A percentile compares a stretch with the other conserved stretches of the same genome.
phyloP scores from a whole-genome alignment of 2,888 invertebrate genomes.

The Thysanoteuthis rhombus region DNA sequence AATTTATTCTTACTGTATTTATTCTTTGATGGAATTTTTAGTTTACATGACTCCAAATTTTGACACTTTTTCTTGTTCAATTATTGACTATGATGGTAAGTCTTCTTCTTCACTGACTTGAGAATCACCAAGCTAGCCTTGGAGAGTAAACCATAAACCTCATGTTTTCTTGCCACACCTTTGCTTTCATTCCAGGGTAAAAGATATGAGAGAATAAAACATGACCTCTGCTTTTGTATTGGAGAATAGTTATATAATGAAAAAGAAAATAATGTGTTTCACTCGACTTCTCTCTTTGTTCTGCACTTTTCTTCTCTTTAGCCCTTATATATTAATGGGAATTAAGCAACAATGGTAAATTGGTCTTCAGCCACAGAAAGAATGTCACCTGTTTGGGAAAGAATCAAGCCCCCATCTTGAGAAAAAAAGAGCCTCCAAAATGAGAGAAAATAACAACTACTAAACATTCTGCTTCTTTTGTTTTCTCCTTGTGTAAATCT shows the following conservation, averaged over 20 bases:
- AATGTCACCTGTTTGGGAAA: not conserved
- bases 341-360: not conserved
- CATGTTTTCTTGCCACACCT: no score
- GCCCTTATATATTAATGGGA: not conserved
- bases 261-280: not conserved
- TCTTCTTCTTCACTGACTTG: no score
- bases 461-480: not conserved
- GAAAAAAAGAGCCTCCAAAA: not conserved
- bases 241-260: not conserved
- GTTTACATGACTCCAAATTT: no score
- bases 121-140: no score
- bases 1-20: no score
- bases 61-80: no score
- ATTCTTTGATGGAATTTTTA: no score
- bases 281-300: not conserved
- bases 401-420: not conserved
- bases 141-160: no score
- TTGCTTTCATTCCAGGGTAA: no score
- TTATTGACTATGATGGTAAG: no score
- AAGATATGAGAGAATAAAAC: not conserved
- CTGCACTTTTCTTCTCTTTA: not conserved
- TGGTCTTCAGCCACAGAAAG: not conserved
- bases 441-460: not conserved
- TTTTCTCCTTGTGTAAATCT: not conserved
- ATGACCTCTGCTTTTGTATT: not conserved